Percentiles rank a stretch among this genome's conserved stretches.
phyloP scores from a whole-genome alignment of 2,113 vertebrate genomes.

The Anas platyrhynchos region DNA sequence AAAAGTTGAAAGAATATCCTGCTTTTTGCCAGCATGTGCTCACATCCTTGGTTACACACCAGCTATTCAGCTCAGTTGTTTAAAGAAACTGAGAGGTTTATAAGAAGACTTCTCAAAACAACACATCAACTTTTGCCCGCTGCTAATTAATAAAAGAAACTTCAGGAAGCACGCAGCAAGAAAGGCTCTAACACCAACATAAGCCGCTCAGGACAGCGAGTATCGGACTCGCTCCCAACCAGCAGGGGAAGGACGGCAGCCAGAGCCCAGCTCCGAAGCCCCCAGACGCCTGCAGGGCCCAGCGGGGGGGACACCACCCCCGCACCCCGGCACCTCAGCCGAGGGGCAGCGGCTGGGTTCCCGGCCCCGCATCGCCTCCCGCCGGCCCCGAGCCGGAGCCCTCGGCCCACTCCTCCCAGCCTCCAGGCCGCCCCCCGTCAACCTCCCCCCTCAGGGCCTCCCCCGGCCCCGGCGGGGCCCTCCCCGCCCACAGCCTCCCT shows the following conservation, averaged over 20 bases:
- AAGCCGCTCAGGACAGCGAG: fast-evolving
- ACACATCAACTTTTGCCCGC: fast-evolving
- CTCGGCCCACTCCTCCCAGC: neutral
- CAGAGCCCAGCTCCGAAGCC: neutral
- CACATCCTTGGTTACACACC: fast-evolving
- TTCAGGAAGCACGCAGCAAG: fast-evolving
- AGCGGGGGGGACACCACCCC: neutral
- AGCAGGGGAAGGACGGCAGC: neutral
- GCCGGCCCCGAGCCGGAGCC: neutral
- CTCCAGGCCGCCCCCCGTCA: neutral
- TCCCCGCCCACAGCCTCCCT: neutral
- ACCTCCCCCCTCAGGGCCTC: too few relatives aligned
- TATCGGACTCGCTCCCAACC: fast-evolving
- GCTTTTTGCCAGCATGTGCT: neutral
- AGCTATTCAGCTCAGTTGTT: neutral
- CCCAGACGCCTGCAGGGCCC: neutral
- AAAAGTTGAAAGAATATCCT: too few relatives aligned
- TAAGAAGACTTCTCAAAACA: neutral
- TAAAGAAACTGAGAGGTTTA: fast-evolving
- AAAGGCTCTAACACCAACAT: fast-evolving
- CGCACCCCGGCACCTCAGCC: fast-evolving
- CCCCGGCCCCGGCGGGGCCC: neutral
- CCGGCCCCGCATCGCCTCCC: neutral
- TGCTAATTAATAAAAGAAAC: neutral
- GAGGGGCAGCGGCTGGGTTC: fast-evolving